Evolutionary conservation across 2,888 invertebrate genomes (phyloP), one percentile per base, ranked within the genome.

Genomic region (Tetropium fuscum): DNA sequence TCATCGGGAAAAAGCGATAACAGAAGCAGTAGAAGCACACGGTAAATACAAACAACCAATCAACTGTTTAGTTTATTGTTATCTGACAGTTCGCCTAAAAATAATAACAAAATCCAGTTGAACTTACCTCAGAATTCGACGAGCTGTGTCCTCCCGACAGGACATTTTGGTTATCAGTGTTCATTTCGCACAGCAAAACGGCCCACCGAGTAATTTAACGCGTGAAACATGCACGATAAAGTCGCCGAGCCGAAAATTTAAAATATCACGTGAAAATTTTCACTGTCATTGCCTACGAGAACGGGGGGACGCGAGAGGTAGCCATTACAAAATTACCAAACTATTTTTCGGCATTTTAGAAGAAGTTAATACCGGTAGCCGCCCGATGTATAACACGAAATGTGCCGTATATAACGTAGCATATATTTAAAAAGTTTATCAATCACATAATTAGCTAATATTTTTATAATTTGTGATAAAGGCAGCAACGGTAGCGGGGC

Each of bases 231-330:
- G 44, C 53, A 43, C 20, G 6, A 51, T 10, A 16, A n/a, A 40
- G 40, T 40, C 5, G 10, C 25, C 10, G 15, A 58, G 51, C 51
- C 45, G 40, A 47, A 66, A 73, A 70, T 74, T 74, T 67, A 64
- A 77, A 74, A 71, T 71, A 79, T 80, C 80, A 81, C 78, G 80
- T 80, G 79, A 82, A 82, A 77, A 76, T 76, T 71, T 84, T 82
- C 86, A 84, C 86, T 87, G 86, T 87, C 86, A 87, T 81, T 84
- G 84, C 86, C 84, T 84, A 84, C 60, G 83, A 85, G 84, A 84
- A 84, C 86, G 85, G 87, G 87, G 87, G 70, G 73, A 72, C 73
- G 70, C 72, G 68, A 72, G 71, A 73, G 68, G 71, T 70, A 71
- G 70, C 74, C 71, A 70, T 71, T 72, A 66, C 71, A 63, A 67